These are phyloP conservation scores for Mizuhopecten yessoensis DNA, from an alignment of 1,140 invertebrate genomes.

Conservation along the genomic window DNA sequence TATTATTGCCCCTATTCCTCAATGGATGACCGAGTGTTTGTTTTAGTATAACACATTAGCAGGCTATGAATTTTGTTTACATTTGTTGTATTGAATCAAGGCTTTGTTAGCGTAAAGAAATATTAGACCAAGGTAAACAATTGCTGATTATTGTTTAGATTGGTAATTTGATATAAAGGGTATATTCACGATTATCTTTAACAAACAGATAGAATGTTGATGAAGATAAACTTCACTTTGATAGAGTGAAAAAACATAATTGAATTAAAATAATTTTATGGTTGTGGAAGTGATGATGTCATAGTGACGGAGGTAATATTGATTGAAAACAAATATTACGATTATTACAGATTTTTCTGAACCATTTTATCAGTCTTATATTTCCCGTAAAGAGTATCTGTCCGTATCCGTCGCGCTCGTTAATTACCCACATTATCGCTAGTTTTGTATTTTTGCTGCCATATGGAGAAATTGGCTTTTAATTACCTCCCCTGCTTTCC, in stretches of 20 bases:
- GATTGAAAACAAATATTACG: not conserved
- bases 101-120: not conserved
- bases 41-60: not conserved
- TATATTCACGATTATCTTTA: not conserved
- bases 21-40: not conserved
- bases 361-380: not conserved
- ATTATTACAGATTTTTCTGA: not conserved
- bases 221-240: not conserved
- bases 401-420: no score
- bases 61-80: no score
- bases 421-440: no score
- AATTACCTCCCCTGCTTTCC: no score
- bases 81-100: not conserved
- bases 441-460: no score
- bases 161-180: not conserved
- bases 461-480: no score
- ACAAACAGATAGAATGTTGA: not conserved
- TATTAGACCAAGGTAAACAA: not conserved
- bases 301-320: not conserved
- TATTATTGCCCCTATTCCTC: not conserved
- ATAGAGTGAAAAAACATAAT: not conserved
- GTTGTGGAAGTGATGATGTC: not conserved
- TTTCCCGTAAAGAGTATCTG: not conserved
- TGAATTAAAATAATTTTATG: not conserved
- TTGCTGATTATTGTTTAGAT: not conserved